Conservation (phyloP, 37 sponge, comb jelly and placozoan genomes). For the Cladorhizidae sp. region DNA sequence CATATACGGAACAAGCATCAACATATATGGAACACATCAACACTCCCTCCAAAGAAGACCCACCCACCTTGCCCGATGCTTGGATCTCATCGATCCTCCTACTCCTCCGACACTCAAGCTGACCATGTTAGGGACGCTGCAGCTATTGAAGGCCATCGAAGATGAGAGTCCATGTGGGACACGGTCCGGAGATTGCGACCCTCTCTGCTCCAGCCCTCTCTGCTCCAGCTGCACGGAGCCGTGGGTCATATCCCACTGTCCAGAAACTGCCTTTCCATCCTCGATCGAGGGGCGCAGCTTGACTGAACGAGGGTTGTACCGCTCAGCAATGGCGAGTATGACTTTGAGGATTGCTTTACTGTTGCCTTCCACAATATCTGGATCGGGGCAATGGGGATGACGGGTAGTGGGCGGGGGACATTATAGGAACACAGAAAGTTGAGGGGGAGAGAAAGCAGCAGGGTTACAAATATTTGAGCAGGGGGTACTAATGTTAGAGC, state of each 20-base stretch:
- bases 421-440: constrained; percentile 5
- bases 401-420: neutral
- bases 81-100: neutral
- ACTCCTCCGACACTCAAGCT: neutral
- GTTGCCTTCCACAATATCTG: constrained; percentile 69
- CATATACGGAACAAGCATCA: too few species aligned
- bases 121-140: constrained; percentile 15
- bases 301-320: constrained; percentile 66
- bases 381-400: neutral
- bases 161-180: neutral
- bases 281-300: constrained; percentile 17
- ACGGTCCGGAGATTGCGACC: neutral
- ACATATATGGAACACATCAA: neutral
- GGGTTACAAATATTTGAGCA: too few species aligned
- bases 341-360: constrained; percentile 65
- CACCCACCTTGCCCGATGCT: too few species aligned
- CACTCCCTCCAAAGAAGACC: too few species aligned
- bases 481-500: too few species aligned
- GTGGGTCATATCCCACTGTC: neutral
- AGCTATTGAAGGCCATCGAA: neutral
- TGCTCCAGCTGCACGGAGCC: neutral
- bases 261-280: neutral
- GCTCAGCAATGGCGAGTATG: constrained; percentile 76
- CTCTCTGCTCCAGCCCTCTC: neutral
- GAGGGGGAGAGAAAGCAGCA: constrained; percentile 17